These are phyloP conservation scores for Brachystomella parvula DNA, from an alignment of 1,140 invertebrate species.

Conservation along the genomic window DNA sequence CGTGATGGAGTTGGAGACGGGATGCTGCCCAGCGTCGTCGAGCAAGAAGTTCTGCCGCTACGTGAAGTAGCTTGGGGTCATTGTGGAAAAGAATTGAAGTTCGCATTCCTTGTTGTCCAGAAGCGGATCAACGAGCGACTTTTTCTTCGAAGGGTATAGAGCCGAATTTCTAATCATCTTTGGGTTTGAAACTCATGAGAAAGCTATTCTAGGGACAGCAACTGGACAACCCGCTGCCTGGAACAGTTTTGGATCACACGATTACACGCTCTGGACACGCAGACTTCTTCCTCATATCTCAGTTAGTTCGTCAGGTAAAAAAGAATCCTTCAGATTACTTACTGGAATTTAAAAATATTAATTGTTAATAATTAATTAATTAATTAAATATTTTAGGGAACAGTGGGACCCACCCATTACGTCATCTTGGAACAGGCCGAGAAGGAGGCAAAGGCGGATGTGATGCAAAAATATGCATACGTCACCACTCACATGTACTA, in stretches of 20 bases:
- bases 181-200: no score
- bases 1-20: slow-evolving; percentile 88
- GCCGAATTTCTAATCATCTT: no score
- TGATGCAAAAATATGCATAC: slow-evolving; percentile 74
- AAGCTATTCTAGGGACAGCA: slow-evolving; percentile 41
- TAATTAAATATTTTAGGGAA: slow-evolving; percentile 14
- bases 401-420: slow-evolving; percentile 83
- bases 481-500: slow-evolving; percentile 89
- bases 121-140: slow-evolving; percentile 72
- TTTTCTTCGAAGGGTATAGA: background rate
- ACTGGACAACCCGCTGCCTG: slow-evolving; percentile 66
- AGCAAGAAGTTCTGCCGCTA: slow-evolving; percentile 73
- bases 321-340: slow-evolving; percentile 7
- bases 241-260: slow-evolving; percentile 71
- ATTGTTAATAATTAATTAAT: background rate
- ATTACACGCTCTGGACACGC: slow-evolving; percentile 70
- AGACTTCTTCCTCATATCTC: slow-evolving; percentile 84
- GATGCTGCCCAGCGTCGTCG: slow-evolving; percentile 57
- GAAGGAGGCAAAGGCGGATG: slow-evolving; percentile 63
- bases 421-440: slow-evolving; percentile 66
- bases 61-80: background rate
- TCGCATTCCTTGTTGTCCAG: slow-evolving; percentile 77
- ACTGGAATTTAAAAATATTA: background rate
- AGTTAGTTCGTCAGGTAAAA: slow-evolving; percentile 58
- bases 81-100: slow-evolving; percentile 55